Percentiles rank a stretch among this genome's conserved stretches.
phyloP scores from a whole-genome alignment of 1,140 invertebrate genomes.

The Meloidogyne hapla region DNA sequence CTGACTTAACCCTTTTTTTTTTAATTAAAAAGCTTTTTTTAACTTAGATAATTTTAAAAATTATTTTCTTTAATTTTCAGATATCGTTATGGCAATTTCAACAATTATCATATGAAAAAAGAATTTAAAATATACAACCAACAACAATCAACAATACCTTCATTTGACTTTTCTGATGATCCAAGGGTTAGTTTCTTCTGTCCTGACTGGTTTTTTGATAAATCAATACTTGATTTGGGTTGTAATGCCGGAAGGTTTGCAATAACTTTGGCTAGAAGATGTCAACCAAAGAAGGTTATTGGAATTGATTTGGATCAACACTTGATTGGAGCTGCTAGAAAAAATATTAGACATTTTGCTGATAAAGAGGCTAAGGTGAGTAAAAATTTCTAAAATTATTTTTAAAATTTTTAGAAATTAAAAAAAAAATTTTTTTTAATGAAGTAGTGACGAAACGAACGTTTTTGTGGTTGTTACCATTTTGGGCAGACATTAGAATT shows the following conservation, averaged over 20 bases:
- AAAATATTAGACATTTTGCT: constrained; percentile 78
- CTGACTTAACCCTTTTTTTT: too few relatives aligned
- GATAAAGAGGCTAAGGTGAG: constrained; percentile 61
- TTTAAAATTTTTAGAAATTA: too few relatives aligned
- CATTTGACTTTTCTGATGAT: constrained; percentile 68
- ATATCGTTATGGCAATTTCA: constrained; percentile 60
- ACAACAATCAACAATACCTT: constrained; percentile 29
- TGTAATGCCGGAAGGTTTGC: constrained; percentile 96
- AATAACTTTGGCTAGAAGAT: constrained; percentile 76
- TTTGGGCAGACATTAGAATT: not conserved
- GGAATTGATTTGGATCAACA: constrained; percentile 92
- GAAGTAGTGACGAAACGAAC: not conserved
- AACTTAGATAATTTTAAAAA: not conserved
- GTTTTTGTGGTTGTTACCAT: not conserved
- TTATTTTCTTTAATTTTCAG: constrained; percentile 10
- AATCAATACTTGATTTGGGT: constrained; percentile 91
- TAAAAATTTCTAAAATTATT: not conserved
- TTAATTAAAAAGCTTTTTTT: not conserved
- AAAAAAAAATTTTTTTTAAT: not conserved
- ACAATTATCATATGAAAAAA: constrained; percentile 41
- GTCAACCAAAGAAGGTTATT: constrained; percentile 78
- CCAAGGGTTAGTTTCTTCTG: constrained; percentile 79
- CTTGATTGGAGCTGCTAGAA: constrained; percentile 78
- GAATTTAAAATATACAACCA: not conserved
- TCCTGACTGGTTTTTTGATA: constrained; percentile 80